Conservation (phyloP, 2,797 vertebrate genomes). For the Eidolon dupreanum region DNA sequence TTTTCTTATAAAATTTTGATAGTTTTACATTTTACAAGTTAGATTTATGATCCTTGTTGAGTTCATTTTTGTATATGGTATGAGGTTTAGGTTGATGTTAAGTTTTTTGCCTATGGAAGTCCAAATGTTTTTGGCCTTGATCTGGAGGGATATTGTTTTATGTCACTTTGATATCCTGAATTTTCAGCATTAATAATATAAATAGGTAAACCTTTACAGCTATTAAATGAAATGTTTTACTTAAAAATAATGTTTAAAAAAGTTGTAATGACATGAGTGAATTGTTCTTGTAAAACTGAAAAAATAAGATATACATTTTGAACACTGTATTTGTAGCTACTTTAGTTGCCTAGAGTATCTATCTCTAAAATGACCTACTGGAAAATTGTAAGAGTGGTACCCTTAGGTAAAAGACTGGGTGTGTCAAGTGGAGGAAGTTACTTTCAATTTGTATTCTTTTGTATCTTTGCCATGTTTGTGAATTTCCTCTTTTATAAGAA, state of each 20-base stretch:
- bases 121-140: neutral
- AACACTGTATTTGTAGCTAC: neutral
- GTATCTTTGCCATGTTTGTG: neutral
- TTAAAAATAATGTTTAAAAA: neutral
- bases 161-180: neutral
- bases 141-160: neutral
- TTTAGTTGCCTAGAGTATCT: neutral
- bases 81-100: neutral
- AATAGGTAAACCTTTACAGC: neutral
- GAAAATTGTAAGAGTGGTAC: neutral
- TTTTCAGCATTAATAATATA: neutral
- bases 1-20: neutral
- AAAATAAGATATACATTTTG: neutral
- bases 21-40: neutral
- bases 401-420: neutral
- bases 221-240: neutral
- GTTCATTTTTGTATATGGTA: neutral
- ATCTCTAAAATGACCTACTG: neutral
- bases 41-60: neutral
- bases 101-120: conserved; percentile 13
- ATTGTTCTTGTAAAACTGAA: neutral
- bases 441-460: neutral
- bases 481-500: conserved; percentile 19
- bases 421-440: neutral
- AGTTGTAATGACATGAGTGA: neutral